Conservation (phyloP, 1,140 invertebrate species). For the Anthonomus grandis region DNA sequence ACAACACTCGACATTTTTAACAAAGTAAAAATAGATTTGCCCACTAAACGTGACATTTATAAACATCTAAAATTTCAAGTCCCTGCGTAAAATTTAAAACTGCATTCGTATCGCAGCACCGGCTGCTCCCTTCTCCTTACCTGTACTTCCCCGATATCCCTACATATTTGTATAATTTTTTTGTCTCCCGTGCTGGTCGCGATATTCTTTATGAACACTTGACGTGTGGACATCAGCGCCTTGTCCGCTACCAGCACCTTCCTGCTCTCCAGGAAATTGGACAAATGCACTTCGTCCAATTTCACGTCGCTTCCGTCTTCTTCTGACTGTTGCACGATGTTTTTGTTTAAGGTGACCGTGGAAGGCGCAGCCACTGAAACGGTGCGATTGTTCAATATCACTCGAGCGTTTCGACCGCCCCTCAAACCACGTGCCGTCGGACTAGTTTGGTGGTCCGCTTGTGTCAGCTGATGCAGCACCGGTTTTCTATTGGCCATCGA, state of each 20-base stretch:
- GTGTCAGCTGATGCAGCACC: neutral
- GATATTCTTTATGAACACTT: constrained; percentile 55
- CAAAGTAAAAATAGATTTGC: too few relatives aligned
- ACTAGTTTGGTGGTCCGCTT: neutral
- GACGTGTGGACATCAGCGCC: constrained; percentile 47
- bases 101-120: too few relatives aligned
- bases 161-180: constrained; percentile 55
- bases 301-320: too few relatives aligned
- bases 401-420: neutral
- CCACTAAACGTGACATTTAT: too few relatives aligned
- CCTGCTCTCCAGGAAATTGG: constrained; percentile 43
- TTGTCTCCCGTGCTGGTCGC: constrained; percentile 53
- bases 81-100: too few relatives aligned
- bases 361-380: neutral
- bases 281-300: constrained; percentile 25
- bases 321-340: neutral
- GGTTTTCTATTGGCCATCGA: neutral
- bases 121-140: constrained; percentile 47
- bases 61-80: too few relatives aligned
- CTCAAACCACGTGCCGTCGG: neutral
- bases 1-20: too few relatives aligned
- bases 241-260: constrained; percentile 50
- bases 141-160: constrained; percentile 55
- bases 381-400: neutral
- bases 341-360: neutral